These are phyloP conservation scores for Propithecus deckenii DNA, from an alignment of 2,797 vertebrate genomes.

Conservation along the genomic window DNA sequence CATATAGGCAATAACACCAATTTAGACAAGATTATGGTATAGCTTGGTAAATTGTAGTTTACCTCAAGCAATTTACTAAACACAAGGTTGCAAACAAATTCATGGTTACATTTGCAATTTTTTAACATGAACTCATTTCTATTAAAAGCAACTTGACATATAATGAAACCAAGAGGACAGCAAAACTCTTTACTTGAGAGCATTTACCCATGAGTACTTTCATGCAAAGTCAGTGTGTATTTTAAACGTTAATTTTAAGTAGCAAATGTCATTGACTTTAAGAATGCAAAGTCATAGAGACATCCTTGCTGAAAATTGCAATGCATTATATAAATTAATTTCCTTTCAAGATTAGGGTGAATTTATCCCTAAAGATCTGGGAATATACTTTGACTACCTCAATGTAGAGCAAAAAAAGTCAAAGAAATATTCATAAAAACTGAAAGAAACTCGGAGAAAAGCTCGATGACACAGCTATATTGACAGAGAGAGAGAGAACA, in stretches of 20 bases:
- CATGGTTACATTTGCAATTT: neutral
- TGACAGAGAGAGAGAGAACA: neutral
- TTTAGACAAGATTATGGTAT: neutral
- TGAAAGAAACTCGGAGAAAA: neutral
- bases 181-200: neutral
- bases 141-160: neutral
- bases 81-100: neutral
- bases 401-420: neutral
- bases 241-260: neutral
- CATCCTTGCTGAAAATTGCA: neutral
- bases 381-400: neutral
- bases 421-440: neutral
- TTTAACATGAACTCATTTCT: neutral
- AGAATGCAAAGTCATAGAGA: neutral
- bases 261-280: neutral
- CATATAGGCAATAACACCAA: neutral
- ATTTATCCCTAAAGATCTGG: neutral
- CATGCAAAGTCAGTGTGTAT: neutral
- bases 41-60: neutral
- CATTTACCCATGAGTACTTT: neutral
- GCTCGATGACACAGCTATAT: neutral
- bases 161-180: neutral
- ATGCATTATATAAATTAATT: neutral
- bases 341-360: neutral
- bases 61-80: neutral